A percentile compares a stretch with the other conserved stretches of the same genome.
Conservation (phyloP, 2,888 invertebrate genomes). For the Torymus texanus region DNA sequence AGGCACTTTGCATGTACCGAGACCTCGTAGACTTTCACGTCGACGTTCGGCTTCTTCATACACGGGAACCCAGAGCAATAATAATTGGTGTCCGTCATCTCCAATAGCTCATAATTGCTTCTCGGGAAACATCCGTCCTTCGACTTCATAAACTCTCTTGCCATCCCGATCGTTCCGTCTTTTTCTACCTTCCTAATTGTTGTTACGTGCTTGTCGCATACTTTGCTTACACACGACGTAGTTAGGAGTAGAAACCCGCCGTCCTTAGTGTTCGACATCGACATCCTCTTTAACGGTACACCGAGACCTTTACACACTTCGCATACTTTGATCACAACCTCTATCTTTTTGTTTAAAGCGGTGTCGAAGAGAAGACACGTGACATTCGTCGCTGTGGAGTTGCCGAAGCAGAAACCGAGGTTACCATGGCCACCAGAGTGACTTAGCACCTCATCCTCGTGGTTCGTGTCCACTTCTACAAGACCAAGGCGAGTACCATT, state of each 20-base stretch:
- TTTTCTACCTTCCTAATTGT: not conserved
- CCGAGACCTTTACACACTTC: not conserved
- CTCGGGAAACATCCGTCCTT: not conserved
- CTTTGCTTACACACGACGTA: not conserved
- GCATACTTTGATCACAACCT: not conserved
- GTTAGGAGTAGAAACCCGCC: not conserved
- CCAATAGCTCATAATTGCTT: conserved; percentile 3
- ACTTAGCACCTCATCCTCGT: not conserved
- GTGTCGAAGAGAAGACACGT: conserved; percentile 3
- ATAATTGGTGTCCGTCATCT: not conserved
- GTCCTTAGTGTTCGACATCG: not conserved
- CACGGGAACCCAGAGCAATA: not conserved
- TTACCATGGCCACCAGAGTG: not conserved
- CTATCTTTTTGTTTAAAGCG: not conserved
- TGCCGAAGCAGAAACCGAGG: not conserved
- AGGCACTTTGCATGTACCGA: not conserved
- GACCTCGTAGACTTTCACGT: not conserved
- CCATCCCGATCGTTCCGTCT: not conserved
- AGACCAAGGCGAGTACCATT: not conserved
- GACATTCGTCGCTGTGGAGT: not conserved
- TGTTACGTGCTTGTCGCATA: conserved; percentile 2
- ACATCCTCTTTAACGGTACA: not conserved
- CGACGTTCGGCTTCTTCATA: not conserved
- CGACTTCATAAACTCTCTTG: not conserved
- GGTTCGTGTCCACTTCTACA: not conserved